Conservation (phyloP, 2,797 vertebrate species). For the Aldrovandia affinis region DNA sequence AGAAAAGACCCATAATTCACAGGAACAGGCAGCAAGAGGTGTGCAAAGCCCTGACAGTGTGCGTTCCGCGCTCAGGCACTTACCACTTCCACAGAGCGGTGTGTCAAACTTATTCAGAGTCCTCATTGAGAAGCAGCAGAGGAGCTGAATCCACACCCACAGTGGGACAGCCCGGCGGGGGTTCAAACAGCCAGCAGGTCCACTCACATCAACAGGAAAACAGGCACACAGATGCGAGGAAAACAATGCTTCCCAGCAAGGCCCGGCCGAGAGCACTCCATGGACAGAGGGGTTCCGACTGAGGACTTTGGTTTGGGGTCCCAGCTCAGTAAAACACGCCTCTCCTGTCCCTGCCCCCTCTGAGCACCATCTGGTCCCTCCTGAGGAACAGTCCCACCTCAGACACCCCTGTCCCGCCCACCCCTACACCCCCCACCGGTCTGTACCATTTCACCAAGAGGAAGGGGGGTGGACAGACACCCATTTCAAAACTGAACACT, state of each 20-base stretch:
- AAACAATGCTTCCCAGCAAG: background rate
- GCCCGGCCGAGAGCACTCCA: background rate
- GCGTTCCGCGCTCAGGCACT: background rate
- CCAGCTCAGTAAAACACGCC: slow-evolving; percentile 15
- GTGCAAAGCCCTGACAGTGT: background rate
- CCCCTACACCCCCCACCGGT: background rate
- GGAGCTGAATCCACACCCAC: background rate
- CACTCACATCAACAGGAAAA: background rate
- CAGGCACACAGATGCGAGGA: background rate
- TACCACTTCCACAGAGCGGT: slow-evolving; percentile 3
- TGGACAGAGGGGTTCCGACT: background rate
- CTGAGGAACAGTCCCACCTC: slow-evolving; percentile 21
- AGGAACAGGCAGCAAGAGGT: too few relatives aligned
- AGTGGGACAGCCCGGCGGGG: background rate
- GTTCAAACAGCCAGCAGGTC: background rate
- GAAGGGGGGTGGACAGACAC: background rate
- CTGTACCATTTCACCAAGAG: slow-evolving; percentile 11
- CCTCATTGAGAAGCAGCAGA: slow-evolving; percentile 16
- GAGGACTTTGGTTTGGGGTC: background rate
- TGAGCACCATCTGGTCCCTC: slow-evolving; percentile 27
- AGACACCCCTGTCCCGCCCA: background rate
- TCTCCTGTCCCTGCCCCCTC: slow-evolving; percentile 8
- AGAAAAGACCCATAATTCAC: background rate
- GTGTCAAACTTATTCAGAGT: background rate
- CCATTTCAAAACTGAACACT: background rate